Percentiles rank a stretch among this genome's conserved stretches.
Evolutionary conservation across 2,888 invertebrate species (phyloP).

Genomic region (Dendrolimus houi): DNA sequence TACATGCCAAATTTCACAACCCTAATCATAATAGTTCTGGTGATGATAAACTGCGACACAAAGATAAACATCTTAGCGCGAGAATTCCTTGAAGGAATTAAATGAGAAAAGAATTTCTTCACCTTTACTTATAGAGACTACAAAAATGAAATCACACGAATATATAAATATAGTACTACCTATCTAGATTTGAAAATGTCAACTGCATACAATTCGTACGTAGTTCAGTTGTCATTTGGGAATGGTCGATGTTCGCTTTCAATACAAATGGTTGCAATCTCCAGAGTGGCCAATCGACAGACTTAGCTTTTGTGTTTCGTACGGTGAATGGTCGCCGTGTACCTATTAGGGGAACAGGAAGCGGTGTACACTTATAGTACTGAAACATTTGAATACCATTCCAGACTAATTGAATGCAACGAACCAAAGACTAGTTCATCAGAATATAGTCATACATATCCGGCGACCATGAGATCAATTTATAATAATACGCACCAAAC

Average conservation of each 20-base stretch:
- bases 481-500: too few species aligned
- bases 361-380: neutral
- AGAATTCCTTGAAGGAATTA: too few species aligned
- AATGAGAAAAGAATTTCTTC: too few species aligned
- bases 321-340: neutral
- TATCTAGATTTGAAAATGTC: neutral
- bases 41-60: too few species aligned
- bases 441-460: too few species aligned
- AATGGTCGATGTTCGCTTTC: neutral
- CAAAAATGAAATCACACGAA: neutral
- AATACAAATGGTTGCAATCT: neutral
- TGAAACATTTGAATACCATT: neutral
- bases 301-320: neutral
- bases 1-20: too few species aligned
- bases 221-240: neutral
- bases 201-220: neutral
- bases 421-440: too few species aligned
- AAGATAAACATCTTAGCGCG: too few species aligned
- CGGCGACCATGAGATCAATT: too few species aligned
- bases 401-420: too few species aligned
- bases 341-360: neutral
- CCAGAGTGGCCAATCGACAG: neutral
- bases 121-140: too few species aligned
- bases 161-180: neutral
- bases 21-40: too few species aligned